Evolutionary conservation across 2,113 vertebrate genomes (phyloP).

Genomic region (Cyrtonyx montezumae): DNA sequence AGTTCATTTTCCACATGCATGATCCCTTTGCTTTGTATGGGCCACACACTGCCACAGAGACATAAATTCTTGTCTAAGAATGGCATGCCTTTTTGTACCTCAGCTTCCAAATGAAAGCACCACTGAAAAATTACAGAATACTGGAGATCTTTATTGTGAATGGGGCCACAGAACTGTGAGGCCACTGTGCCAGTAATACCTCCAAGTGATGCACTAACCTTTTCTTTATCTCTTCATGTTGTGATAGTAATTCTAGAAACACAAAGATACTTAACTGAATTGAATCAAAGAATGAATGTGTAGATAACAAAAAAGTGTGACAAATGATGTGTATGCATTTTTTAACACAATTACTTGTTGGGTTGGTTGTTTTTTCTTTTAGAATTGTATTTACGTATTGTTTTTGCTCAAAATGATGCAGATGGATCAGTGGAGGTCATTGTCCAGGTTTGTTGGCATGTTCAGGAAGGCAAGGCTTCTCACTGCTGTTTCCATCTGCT

Average conservation of each 20-base stretch:
- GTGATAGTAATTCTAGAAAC: background rate
- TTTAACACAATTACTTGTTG: background rate
- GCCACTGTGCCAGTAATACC: background rate
- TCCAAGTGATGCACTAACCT: background rate
- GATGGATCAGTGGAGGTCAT: background rate
- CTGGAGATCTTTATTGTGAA: background rate
- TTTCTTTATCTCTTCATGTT: background rate
- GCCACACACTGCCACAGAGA: constrained; percentile 11
- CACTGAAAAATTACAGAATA: background rate
- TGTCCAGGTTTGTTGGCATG: background rate
- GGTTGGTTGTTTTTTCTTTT: background rate
- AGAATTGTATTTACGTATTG: background rate
- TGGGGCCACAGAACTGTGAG: background rate
- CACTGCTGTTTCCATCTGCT: background rate
- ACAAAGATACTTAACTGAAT: background rate
- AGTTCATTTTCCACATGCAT: constrained; percentile 64
- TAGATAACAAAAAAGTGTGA: background rate
- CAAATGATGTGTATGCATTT: background rate
- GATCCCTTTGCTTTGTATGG: constrained; percentile 22
- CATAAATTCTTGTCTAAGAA: constrained; percentile 34
- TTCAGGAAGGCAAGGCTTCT: background rate
- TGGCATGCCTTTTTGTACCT: background rate
- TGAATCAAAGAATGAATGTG: background rate
- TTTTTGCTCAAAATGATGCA: background rate
- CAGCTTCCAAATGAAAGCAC: constrained; percentile 7